Evolutionary conservation across 2,888 invertebrate species (phyloP).

Genomic region (Asteroscopus sphinx): DNA sequence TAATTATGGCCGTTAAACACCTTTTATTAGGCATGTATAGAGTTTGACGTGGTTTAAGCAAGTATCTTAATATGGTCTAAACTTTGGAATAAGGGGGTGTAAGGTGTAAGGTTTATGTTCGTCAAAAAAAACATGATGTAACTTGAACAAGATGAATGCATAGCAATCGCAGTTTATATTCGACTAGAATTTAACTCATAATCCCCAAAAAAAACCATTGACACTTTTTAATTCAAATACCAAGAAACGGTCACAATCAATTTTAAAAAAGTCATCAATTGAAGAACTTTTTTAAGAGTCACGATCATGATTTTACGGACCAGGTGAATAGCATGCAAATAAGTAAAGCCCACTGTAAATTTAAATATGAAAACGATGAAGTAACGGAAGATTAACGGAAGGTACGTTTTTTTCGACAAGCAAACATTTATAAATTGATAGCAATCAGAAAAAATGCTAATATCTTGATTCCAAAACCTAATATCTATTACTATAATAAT

Average conservation of each 20-base stretch:
- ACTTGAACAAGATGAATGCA: not conserved
- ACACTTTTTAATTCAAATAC: slow-evolving; percentile 38
- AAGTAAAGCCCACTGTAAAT: slow-evolving; percentile 32
- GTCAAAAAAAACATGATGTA: not conserved
- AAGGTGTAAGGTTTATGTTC: too few relatives aligned
- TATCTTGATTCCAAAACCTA: slow-evolving; percentile 19
- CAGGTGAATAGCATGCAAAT: slow-evolving; percentile 50
- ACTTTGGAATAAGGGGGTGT: too few relatives aligned
- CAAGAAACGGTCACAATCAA: not conserved
- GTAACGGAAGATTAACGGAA: not conserved
- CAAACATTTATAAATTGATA: slow-evolving; percentile 24
- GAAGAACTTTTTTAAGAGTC: slow-evolving; percentile 40
- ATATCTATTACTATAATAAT: slow-evolving; percentile 34
- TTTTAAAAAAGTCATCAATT: not conserved
- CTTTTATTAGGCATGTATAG: too few relatives aligned
- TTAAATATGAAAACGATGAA: slow-evolving; percentile 23
- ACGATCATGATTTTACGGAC: slow-evolving; percentile 42
- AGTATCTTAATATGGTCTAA: too few relatives aligned
- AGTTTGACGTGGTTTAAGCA: too few relatives aligned
- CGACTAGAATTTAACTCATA: slow-evolving; percentile 14
- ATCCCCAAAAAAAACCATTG: slow-evolving; percentile 30
- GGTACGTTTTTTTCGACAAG: slow-evolving; percentile 20
- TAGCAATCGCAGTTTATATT: not conserved
- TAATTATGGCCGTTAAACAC: too few relatives aligned
- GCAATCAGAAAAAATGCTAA: slow-evolving; percentile 22